Percentiles rank a stretch among this genome's conserved stretches.
Conservation (phyloP, 2,797 vertebrate genomes). For the Sandelia bainsii region DNA sequence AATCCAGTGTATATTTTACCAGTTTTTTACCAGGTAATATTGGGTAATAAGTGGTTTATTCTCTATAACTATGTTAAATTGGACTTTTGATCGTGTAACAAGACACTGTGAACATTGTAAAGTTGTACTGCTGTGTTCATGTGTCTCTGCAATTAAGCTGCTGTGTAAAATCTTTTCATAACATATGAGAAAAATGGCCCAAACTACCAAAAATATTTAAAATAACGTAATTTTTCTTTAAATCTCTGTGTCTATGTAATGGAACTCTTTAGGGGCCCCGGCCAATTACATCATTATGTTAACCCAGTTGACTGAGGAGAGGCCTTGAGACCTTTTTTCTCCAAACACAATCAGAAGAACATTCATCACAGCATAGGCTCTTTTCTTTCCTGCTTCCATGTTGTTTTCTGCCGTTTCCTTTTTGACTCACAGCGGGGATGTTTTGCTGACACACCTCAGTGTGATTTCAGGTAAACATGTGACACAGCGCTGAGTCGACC, state of each 20-base stretch:
- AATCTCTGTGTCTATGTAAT: constrained; percentile 28
- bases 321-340: constrained; percentile 44
- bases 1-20: too few species aligned
- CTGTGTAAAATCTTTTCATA: constrained; percentile 33
- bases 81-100: not conserved
- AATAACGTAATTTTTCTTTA: not conserved
- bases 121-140: too few species aligned
- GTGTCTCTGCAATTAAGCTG: constrained; percentile 8
- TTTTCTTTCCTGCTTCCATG: constrained; percentile 3
- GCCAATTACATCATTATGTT: constrained; percentile 70
- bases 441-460: constrained; percentile 37
- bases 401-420: not conserved
- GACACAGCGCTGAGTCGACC: constrained; percentile 29
- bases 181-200: constrained; percentile 29
- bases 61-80: not conserved
- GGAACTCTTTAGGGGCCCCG: constrained; percentile 53
- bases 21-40: not conserved
- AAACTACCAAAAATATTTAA: constrained; percentile 8
- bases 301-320: constrained; percentile 37
- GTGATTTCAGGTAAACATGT: constrained; percentile 47
- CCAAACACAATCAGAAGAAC: constrained; percentile 45
- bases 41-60: not conserved
- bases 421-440: constrained; percentile 12
- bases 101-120: not conserved
- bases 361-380: constrained; percentile 28